phyloP scores from a whole-genome alignment of 2,797 vertebrate genomes.

The Hipposideros larvatus region DNA sequence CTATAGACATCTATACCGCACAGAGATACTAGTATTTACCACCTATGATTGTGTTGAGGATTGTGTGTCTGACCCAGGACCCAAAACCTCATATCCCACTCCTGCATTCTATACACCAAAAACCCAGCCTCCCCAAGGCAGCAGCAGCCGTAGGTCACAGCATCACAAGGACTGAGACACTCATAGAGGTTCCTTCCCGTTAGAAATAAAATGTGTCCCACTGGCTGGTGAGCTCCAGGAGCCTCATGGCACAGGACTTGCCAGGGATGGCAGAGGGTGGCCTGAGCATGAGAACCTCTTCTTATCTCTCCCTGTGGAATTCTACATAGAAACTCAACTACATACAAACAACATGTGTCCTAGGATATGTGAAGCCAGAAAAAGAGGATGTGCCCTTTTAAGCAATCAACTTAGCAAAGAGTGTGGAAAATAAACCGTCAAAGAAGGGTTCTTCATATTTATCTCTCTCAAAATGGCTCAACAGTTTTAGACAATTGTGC shows the following conservation, averaged over 20 bases:
- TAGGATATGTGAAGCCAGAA: background rate
- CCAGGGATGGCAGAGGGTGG: background rate
- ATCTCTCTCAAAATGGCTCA: constrained; percentile 57
- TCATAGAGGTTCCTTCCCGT: background rate
- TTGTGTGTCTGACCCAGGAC: no score
- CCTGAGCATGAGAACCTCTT: background rate
- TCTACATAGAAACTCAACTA: background rate
- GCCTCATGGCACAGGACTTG: accelerated
- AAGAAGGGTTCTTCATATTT: constrained; percentile 16
- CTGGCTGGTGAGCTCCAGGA: background rate
- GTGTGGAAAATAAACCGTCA: constrained; percentile 12
- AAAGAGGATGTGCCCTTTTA: background rate
- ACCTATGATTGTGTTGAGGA: background rate
- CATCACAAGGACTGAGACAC: background rate
- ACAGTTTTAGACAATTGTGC: background rate
- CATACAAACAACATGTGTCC: background rate
- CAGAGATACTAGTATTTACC: background rate
- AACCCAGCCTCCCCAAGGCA: background rate
- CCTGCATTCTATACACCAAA: background rate
- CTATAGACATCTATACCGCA: background rate
- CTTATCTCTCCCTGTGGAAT: background rate
- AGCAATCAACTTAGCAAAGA: background rate
- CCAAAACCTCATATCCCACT: background rate
- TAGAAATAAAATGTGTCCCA: background rate
- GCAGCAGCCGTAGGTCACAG: background rate